Conservation (phyloP, 2,113 vertebrate genomes). For the Corythoichthys haematopterus region DNA sequence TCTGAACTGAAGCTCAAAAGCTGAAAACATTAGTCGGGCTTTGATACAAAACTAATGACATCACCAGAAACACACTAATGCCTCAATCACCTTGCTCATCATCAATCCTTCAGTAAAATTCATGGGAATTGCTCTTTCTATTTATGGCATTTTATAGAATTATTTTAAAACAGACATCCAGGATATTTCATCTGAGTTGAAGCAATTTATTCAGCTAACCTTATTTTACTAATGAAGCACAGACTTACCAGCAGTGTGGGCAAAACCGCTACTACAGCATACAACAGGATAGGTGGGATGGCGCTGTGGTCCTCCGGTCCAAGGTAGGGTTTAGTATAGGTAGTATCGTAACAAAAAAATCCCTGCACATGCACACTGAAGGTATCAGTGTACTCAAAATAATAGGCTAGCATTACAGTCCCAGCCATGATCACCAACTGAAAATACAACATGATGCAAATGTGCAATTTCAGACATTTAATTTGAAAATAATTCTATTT, state of each 20-base stretch:
- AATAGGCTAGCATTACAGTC: conserved; percentile 95
- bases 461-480: conserved; percentile 61
- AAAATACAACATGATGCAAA: conserved; percentile 91
- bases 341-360: conserved; percentile 93
- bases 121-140: background rate
- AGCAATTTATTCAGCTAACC: background rate
- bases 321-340: conserved; percentile 91
- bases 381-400: conserved; percentile 96
- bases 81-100: background rate
- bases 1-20: background rate
- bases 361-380: conserved; percentile 93
- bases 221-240: background rate
- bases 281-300: conserved; percentile 85
- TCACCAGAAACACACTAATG: background rate
- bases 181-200: background rate
- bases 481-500: conserved; percentile 12
- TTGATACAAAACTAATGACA: background rate
- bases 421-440: conserved; percentile 98
- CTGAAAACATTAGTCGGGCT: background rate
- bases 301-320: conserved; percentile 90
- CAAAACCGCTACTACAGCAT: conserved; percentile 84
- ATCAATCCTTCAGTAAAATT: background rate
- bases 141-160: background rate
- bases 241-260: conserved; percentile 88
- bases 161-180: background rate